Base-by-base conservation (phyloP, 2,797 vertebrate species). In the Serranus cabrilla region DNA sequence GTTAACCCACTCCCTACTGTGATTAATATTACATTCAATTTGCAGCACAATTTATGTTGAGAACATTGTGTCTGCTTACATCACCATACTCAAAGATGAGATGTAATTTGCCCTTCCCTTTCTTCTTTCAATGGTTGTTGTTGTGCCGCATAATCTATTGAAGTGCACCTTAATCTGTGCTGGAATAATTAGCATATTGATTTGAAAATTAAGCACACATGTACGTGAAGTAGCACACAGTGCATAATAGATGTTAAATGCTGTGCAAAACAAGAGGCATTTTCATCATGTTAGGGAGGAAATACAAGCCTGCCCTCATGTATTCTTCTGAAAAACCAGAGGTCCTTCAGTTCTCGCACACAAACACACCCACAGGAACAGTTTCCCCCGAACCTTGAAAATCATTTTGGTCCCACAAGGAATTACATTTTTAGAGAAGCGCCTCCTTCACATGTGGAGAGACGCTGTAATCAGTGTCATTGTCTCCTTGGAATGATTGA, bases 181-280 rank as follows among this genome's bases (percentile, higher is more conserved):
- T 40, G 51, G 23, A 78, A 80, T 84, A 71, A 81, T 85, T 77
- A 66, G 52, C 62, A 68, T 83, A 83, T 82, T 61, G 45, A 86
- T 72, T 62, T 56, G 51, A 39, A 60, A 71, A 50, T 42, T n/a
- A 67, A 54, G 59, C 58, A 67, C 47, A 40, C 21, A 4, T 20
- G 43, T 31, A 47, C 39, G 17, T 64, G 43, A 17, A 37, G 47
- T 16, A 51, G 61, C 46, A 66, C 57, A 55, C 21, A 0, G 21
- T 42, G 42, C 14, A 23, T 64, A 60, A 54, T 27, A 27, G 37
- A 63, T 43, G 27, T 14, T 43, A 18, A 71, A 78, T 5, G n/a
- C 17, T 4, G 59, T 43, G 51, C 31, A 25, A 66, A 64, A 13
- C 27, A n/a, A 55, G n/a, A 21, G 18, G 7, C 25, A 23, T 42